These are phyloP conservation scores for Alitta virens DNA, from an alignment of 2,888 invertebrate genomes.

Conservation along the genomic window DNA sequence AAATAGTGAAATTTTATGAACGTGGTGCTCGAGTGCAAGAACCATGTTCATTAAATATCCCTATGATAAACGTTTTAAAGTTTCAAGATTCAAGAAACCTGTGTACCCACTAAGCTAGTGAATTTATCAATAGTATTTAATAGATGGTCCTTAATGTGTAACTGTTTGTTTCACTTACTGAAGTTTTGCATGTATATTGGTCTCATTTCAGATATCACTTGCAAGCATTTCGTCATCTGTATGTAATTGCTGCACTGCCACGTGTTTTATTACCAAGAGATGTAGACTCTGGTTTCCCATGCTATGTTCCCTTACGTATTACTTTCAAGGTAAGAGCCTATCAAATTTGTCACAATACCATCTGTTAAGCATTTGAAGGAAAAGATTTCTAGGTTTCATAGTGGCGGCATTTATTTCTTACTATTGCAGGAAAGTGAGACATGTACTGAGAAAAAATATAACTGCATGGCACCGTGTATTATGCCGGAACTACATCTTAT, in stretches of 20 bases:
- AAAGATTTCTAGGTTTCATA: no score
- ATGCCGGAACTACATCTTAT: conserved; percentile 77
- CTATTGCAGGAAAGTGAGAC: conserved; percentile 10
- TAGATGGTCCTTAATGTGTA: no score
- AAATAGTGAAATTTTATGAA: no score
- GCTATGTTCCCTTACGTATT: conserved; percentile 77
- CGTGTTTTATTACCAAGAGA: conserved; percentile 84
- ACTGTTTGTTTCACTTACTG: no score
- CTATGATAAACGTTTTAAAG: no score
- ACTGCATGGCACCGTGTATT: conserved; percentile 72
- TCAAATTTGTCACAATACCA: neutral
- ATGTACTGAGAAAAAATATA: conserved; percentile 13
- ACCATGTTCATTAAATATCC: no score
- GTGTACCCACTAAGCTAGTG: no score
- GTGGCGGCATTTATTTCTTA: neutral
- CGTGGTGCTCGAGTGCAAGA: no score
- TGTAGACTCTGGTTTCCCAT: conserved; percentile 74
- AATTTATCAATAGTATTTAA: no score
- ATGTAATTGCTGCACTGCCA: conserved; percentile 90
- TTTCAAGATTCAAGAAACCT: no score
- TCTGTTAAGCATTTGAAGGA: no score
- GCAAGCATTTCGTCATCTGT: conserved; percentile 94
- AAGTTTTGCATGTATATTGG: no score
- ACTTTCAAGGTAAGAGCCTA: conserved; percentile 50
- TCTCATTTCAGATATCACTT: conserved; percentile 86